Evolutionary conservation across 1,140 invertebrate species (phyloP).

Genomic region (Lasaia peninsularis): DNA sequence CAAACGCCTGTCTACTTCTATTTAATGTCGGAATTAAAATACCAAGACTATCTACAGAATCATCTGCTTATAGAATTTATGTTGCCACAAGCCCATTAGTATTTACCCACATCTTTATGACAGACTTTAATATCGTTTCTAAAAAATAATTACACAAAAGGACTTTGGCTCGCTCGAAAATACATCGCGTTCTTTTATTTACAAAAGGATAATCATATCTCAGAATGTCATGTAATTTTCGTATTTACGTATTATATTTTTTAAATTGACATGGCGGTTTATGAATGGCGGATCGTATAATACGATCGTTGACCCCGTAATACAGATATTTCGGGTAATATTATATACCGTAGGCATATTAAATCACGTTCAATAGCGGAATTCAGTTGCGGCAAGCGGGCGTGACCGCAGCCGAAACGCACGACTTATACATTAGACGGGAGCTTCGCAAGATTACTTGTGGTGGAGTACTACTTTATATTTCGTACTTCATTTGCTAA

Average conservation of each 20-base stretch:
- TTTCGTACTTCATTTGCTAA: constrained; percentile 53
- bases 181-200: neutral
- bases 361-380: constrained; percentile 51
- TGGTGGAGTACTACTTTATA: constrained; percentile 53
- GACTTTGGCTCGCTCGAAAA: neutral
- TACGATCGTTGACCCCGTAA: constrained; percentile 37
- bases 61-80: neutral
- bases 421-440: constrained; percentile 63
- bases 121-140: too few relatives aligned
- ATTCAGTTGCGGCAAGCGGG: constrained; percentile 53
- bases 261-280: neutral
- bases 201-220: neutral
- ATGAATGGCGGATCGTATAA: constrained; percentile 24
- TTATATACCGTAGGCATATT: constrained; percentile 28
- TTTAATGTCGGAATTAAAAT: constrained; percentile 13
- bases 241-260: neutral
- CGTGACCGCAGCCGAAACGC: constrained; percentile 64
- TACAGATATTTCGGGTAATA: constrained; percentile 25
- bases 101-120: too few relatives aligned
- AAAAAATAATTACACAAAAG: too few relatives aligned
- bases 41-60: neutral
- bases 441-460: constrained; percentile 63
- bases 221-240: neutral
- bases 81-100: too few relatives aligned
- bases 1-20: constrained; percentile 2